phyloP scores from a whole-genome alignment of 2,888 invertebrate genomes.

The Dysmachus trigonus region DNA sequence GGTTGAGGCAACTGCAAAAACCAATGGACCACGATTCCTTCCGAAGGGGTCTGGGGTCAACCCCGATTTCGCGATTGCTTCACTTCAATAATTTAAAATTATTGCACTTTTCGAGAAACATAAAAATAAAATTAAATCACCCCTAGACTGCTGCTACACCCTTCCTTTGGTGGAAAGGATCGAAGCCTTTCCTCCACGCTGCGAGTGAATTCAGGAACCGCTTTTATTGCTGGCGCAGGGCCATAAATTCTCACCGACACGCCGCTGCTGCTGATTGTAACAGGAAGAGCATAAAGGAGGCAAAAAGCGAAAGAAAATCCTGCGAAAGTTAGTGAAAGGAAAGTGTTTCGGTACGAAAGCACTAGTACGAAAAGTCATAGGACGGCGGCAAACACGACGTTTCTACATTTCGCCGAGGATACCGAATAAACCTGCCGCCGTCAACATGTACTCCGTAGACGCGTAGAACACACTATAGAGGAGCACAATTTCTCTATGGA shows the following conservation, averaged over 20 bases:
- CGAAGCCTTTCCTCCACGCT: constrained; percentile 16
- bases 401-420: constrained; percentile 29
- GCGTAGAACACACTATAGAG: constrained; percentile 42
- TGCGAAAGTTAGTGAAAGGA: constrained; percentile 45
- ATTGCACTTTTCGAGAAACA: constrained; percentile 52
- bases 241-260: constrained; percentile 53
- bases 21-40: constrained; percentile 20
- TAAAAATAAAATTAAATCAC: constrained; percentile 55
- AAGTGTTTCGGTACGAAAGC: constrained; percentile 48
- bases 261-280: constrained; percentile 51
- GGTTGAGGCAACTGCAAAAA: neutral
- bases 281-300: constrained; percentile 44
- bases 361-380: neutral
- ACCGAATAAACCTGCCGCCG: constrained; percentile 13
- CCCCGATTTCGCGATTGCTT: neutral
- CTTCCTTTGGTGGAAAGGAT: constrained; percentile 44
- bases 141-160: constrained; percentile 50
- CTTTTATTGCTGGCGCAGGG: constrained; percentile 49
- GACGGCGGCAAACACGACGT: constrained; percentile 28
- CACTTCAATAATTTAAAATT: constrained; percentile 54
- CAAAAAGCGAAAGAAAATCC: constrained; percentile 48
- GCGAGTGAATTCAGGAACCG: neutral
- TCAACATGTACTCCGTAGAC: constrained; percentile 42
- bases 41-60: neutral
- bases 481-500: constrained; percentile 48